phyloP scores from a whole-genome alignment of 2,888 invertebrate genomes.

The Cephus pulcher region DNA sequence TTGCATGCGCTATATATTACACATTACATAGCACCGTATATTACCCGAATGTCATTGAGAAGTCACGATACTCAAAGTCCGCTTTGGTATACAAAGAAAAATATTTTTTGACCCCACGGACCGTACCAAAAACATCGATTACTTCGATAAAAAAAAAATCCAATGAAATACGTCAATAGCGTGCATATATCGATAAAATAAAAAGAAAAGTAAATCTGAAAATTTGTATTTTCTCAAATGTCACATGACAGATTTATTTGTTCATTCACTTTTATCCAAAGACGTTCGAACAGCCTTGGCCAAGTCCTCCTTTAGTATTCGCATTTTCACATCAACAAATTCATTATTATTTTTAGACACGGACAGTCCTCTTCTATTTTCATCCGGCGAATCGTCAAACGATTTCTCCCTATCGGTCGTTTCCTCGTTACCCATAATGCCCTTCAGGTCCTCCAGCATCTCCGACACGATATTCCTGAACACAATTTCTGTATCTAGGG shows the following conservation, averaged over 20 bases:
- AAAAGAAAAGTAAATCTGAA: background rate
- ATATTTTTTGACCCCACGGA: background rate
- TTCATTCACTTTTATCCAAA: background rate
- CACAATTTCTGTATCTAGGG: constrained; percentile 31
- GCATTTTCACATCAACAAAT: background rate
- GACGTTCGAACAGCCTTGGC: background rate
- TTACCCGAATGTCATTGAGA: background rate
- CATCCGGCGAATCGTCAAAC: background rate
- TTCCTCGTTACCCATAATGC: background rate
- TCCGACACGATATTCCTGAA: constrained; percentile 32
- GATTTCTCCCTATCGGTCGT: background rate
- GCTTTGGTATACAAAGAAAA: too few species aligned
- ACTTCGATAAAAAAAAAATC: too few species aligned
- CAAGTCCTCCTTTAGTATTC: background rate
- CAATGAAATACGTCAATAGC: too few species aligned
- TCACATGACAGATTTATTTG: background rate
- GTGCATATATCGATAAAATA: background rate
- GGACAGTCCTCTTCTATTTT: background rate
- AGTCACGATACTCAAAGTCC: too few species aligned
- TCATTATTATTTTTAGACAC: background rate
- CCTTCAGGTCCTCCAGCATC: constrained; percentile 32
- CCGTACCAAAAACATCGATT: background rate
- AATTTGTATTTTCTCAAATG: background rate
- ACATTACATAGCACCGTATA: background rate
- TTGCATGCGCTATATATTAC: background rate